phyloP scores from a whole-genome alignment of 2,113 vertebrate genomes.

The Callospermophilus lateralis region DNA sequence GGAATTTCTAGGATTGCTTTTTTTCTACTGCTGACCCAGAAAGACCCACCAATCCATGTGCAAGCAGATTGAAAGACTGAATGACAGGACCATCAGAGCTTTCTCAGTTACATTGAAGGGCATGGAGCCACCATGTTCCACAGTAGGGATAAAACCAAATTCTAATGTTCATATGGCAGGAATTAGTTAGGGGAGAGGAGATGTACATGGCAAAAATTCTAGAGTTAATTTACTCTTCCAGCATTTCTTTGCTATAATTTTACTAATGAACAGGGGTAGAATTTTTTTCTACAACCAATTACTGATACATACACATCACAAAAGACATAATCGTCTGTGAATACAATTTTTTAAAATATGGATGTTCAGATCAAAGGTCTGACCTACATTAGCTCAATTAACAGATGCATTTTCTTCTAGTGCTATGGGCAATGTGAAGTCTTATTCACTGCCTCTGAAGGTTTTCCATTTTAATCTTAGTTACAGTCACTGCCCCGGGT shows the following conservation, averaged over 20 bases:
- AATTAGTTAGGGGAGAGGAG: not conserved
- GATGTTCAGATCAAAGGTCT: conserved; percentile 20
- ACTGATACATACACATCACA: not conserved
- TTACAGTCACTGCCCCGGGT: not conserved
- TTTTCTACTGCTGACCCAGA: conserved; percentile 72
- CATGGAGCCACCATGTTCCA: not conserved
- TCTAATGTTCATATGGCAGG: not conserved
- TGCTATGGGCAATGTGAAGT: not conserved
- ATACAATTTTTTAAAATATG: conserved; percentile 38
- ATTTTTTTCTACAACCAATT: conserved; percentile 3
- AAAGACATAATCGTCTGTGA: conserved; percentile 22
- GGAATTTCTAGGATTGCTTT: conserved; percentile 72
- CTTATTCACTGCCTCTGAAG: not conserved
- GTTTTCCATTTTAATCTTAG: conserved; percentile 51
- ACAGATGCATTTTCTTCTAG: not conserved
- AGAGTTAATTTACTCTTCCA: not conserved
- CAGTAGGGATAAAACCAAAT: not conserved
- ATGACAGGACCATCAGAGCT: conserved; percentile 31
- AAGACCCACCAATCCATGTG: conserved; percentile 57
- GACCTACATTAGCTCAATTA: conserved; percentile 45
- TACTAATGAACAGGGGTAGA: not conserved
- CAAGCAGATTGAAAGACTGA: conserved; percentile 51
- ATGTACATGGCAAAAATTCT: not conserved
- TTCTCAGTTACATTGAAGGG: not conserved
- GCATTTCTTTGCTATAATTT: not conserved